Evolutionary conservation across 2,113 vertebrate species (phyloP).

Genomic region (Otus sunia): DNA sequence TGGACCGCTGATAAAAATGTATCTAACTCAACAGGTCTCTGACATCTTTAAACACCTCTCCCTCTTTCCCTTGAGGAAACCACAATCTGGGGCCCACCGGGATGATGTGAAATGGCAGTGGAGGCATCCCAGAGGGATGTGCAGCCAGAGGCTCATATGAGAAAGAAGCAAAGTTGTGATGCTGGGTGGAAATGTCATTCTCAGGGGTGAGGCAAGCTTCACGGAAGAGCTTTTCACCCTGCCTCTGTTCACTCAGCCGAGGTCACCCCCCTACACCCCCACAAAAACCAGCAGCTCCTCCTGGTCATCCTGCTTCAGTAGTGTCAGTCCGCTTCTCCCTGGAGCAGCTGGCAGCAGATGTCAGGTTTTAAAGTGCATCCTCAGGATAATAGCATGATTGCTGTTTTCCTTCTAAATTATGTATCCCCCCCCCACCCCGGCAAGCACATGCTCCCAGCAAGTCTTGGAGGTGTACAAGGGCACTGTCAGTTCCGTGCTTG

Average conservation of each 20-base stretch:
- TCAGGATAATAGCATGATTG: background rate
- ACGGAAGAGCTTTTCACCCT: background rate
- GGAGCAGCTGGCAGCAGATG: background rate
- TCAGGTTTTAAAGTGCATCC: background rate
- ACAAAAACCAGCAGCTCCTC: background rate
- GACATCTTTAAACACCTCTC: background rate
- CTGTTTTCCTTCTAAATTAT: conserved; percentile 22
- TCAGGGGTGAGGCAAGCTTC: background rate
- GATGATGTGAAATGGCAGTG: background rate
- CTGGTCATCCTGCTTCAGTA: background rate
- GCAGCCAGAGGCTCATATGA: background rate
- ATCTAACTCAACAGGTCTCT: background rate
- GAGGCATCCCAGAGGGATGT: background rate
- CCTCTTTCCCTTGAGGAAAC: background rate
- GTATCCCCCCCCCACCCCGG: background rate
- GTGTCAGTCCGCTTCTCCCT: background rate
- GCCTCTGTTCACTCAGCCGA: background rate
- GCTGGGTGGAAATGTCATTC: background rate
- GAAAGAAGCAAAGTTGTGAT: background rate
- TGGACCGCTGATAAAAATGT: background rate
- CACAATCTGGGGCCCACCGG: fast-evolving
- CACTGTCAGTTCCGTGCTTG: background rate
- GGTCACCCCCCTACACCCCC: too few relatives aligned
- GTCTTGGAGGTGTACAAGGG: background rate
- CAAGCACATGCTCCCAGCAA: background rate